A percentile compares a stretch with the other conserved stretches of the same genome.
Conservation (phyloP, 2,888 invertebrate species). For the Agonum fuliginosum region DNA sequence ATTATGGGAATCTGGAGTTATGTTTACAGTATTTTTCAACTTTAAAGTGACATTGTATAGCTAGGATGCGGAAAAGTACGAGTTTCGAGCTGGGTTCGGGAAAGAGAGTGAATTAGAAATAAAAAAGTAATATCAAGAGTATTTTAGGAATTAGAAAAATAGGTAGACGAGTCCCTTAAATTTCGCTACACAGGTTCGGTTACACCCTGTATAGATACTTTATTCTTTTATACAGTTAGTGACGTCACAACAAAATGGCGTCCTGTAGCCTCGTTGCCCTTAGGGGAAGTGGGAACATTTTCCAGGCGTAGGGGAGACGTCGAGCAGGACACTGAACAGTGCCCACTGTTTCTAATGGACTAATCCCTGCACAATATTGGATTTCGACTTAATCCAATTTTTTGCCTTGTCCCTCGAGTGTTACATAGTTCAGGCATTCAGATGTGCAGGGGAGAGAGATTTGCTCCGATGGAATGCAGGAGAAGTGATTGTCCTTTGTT, state of each 20-base stretch:
- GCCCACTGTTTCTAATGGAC: conserved; percentile 34
- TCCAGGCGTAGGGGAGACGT: background rate
- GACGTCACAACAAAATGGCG: conserved; percentile 33
- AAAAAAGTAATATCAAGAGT: no score
- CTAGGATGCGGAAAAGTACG: no score
- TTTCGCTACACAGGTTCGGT: no score
- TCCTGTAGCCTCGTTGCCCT: background rate
- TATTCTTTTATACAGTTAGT: background rate
- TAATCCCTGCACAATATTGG: conserved; percentile 46
- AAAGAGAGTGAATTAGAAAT: no score
- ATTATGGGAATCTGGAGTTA: no score
- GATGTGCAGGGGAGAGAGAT: background rate
- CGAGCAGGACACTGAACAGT: background rate
- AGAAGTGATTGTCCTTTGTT: conserved; percentile 23
- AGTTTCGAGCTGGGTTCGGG: no score
- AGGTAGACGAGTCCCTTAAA: no score
- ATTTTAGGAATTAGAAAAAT: no score
- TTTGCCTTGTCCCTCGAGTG: conserved; percentile 30
- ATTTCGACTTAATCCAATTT: conserved; percentile 49
- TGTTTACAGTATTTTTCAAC: no score
- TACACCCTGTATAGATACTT: no score
- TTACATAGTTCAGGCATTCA: conserved; percentile 15
- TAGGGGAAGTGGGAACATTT: conserved; percentile 10
- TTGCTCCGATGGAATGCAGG: conserved; percentile 14
- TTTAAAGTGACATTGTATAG: no score